Percentiles rank a stretch among this genome's conserved stretches.
These are phyloP conservation scores for Leguminivora glycinivorella DNA, from an alignment of 1,140 invertebrate genomes.

Conservation along the genomic window DNA sequence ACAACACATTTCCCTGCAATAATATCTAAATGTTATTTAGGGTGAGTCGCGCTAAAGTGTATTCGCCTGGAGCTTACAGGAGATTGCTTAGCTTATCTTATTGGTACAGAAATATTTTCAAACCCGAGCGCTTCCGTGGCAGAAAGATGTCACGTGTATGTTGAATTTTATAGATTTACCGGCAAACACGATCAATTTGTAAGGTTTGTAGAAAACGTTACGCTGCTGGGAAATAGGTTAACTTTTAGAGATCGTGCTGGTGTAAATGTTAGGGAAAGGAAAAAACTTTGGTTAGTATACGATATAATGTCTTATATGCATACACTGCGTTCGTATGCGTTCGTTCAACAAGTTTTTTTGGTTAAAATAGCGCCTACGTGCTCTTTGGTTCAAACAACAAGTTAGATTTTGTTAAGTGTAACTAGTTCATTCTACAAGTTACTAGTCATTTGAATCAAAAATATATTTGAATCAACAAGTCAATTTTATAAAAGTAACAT, in stretches of 20 bases:
- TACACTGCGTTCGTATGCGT: no score
- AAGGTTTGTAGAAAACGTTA: neutral
- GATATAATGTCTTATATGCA: no score
- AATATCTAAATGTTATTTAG: slow-evolving; percentile 16
- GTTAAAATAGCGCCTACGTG: no score
- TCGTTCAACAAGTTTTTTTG: no score
- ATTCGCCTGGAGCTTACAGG: slow-evolving; percentile 33
- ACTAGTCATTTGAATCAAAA: no score
- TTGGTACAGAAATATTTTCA: slow-evolving; percentile 50
- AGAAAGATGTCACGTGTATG: slow-evolving; percentile 36
- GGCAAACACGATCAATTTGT: slow-evolving; percentile 1
- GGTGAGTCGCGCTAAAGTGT: slow-evolving; percentile 3
- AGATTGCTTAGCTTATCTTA: slow-evolving; percentile 49
- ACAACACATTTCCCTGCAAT: slow-evolving; percentile 10
- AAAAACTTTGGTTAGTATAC: no score
- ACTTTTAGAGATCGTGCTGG: neutral
- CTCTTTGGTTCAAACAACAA: no score
- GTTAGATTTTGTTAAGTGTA: no score
- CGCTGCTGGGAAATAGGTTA: neutral
- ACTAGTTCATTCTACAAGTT: no score
- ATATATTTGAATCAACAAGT: no score
- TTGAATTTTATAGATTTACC: slow-evolving; percentile 29
- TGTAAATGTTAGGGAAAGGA: neutral
- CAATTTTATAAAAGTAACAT: no score
- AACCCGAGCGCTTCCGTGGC: slow-evolving; percentile 30